These are phyloP conservation scores for Temnopleurus reevesii DNA, from an alignment of 53 echinoderm and acorn worm species.

Conservation along the genomic window DNA sequence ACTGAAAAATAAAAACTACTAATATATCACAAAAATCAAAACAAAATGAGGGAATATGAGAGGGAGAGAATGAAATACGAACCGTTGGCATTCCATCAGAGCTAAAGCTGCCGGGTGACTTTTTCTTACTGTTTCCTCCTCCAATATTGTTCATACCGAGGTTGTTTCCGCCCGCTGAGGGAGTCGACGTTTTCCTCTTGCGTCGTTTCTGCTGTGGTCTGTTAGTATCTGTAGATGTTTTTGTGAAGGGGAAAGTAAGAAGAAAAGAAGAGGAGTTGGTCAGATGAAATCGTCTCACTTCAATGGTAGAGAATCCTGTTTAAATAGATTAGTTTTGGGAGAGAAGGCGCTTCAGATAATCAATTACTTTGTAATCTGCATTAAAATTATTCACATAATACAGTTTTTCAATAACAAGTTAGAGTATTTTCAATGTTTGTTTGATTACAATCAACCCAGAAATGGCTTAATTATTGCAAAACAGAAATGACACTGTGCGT, in stretches of 20 bases:
- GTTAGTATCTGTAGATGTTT: slow-evolving; percentile 67
- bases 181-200: slow-evolving; percentile 79
- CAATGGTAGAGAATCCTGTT: no score
- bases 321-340: no score
- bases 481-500: no score
- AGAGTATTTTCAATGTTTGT: no score
- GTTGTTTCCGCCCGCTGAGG: slow-evolving; percentile 61
- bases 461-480: no score
- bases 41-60: slow-evolving; percentile 12
- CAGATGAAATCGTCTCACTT: neutral
- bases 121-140: slow-evolving; percentile 86
- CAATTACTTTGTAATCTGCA: no score
- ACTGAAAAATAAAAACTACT: neutral
- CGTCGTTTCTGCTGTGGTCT: slow-evolving; percentile 78
- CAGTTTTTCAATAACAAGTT: no score
- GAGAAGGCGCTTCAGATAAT: no score
- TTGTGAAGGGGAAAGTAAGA: neutral
- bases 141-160: slow-evolving; percentile 64
- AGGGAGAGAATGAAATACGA: slow-evolving; percentile 31
- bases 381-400: no score
- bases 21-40: neutral
- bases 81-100: slow-evolving; percentile 94
- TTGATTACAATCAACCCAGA: no score
- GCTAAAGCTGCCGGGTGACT: slow-evolving; percentile 80
- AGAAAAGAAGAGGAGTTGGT: neutral